Conservation (phyloP, 2,113 vertebrate genomes). For the Melanocharis versteri region DNA sequence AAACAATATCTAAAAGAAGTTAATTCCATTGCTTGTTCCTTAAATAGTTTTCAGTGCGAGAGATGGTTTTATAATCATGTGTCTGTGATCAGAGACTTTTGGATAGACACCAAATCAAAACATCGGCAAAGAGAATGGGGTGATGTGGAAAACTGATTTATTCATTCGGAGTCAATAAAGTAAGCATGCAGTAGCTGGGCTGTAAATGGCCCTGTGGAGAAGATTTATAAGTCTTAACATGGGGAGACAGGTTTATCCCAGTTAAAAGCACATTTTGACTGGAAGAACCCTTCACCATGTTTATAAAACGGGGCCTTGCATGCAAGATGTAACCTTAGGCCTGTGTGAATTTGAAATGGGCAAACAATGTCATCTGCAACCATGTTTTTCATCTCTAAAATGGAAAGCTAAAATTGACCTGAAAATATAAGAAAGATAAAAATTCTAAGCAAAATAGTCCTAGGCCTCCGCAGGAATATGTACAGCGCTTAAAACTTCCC, state of each 20-base stretch:
- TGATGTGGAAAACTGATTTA: slow-evolving; percentile 74
- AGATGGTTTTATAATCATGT: slow-evolving; percentile 68
- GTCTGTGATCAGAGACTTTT: slow-evolving; percentile 61
- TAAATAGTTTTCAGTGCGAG: slow-evolving; percentile 58
- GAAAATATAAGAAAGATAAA: slow-evolving; percentile 28
- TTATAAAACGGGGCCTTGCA: slow-evolving; percentile 52
- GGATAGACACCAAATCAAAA: slow-evolving; percentile 66
- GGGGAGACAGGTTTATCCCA: slow-evolving; percentile 70
- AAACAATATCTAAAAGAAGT: slow-evolving; percentile 53
- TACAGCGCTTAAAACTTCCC: slow-evolving; percentile 75
- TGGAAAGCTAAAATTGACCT: neutral
- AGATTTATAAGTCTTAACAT: slow-evolving; percentile 73
- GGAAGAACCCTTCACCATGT: slow-evolving; percentile 44
- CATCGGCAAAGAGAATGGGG: slow-evolving; percentile 52
- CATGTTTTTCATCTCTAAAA: slow-evolving; percentile 20
- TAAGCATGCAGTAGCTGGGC: slow-evolving; percentile 71
- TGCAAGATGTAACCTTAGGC: slow-evolving; percentile 37
- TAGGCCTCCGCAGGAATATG: slow-evolving; percentile 35
- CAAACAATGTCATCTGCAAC: neutral
- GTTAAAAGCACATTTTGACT: slow-evolving; percentile 60
- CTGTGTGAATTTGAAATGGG: slow-evolving; percentile 26
- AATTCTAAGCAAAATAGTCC: slow-evolving; percentile 26
- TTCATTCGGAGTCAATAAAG: slow-evolving; percentile 69
- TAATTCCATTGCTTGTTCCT: slow-evolving; percentile 52
- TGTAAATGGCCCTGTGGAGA: slow-evolving; percentile 66